Evolutionary conservation across 2,113 vertebrate species (phyloP), one percentile per base, ranked within the genome.

Genomic region (Beaufortia kweichowensis): DNA sequence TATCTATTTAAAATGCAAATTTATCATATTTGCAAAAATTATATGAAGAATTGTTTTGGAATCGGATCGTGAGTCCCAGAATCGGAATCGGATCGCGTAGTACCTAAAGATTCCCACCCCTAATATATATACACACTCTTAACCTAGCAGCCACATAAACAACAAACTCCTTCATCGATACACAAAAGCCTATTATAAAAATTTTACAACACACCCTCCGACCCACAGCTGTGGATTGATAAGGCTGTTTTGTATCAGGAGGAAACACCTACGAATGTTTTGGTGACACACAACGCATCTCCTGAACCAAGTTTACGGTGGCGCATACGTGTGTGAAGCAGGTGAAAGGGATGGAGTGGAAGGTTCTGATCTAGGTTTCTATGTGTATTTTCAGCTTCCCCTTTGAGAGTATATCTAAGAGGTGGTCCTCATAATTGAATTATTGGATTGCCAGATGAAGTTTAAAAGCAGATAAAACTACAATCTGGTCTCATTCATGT

Each of bases 351-450:
- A 57, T 33, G 17, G 48, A 28, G 24, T 5, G 7, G 53, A 57
- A 41, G 31, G 21, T 53, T 53, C 48, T 9, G 2, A 69, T 69
- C 48, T 33, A 55, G 68, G 29, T 71, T 57, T 57, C 68, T 0
- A 12, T 35, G 46, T 70, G 67, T 70, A 70, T 70, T 70, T 56
- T 57, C 68, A 71, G 50, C 68, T 24, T 57, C 68, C 68, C 68
- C 31, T 71, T 71, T 57, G 68, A 71, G 68, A 57, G 35, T 39
- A 24, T 57, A 24, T 71, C n/a, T 39, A 21, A 57, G 31, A 8
- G 21, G 33, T 57, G 67, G 50, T 71, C 50, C 33, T 24, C 21
- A 71, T 57, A 41, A 57, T 57, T 71, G 68, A 26, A 57, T 39
- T 71, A 71, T 41, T 41, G 35, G 33, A 69, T 39, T 57, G n/a